Evolutionary conservation across 1,140 invertebrate species (phyloP), one percentile per base, ranked within the genome.

Genomic region (Delia radicum): DNA sequence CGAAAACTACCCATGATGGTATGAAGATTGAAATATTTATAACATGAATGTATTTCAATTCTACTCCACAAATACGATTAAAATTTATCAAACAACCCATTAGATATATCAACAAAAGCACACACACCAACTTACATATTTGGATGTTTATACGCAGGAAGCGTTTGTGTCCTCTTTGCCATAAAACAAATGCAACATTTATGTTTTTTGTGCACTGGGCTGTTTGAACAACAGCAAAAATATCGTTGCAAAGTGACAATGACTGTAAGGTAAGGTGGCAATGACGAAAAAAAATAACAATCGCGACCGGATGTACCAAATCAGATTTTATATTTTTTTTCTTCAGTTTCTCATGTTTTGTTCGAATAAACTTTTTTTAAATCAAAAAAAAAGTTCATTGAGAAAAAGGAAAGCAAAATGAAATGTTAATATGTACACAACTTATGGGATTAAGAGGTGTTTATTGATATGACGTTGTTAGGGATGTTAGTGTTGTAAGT

Each of bases 301-400:
- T 69, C 65, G 65, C 65, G 65, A 69, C 65, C 65, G 65, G 65
- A 69, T 69, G 65, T 69, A 69, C 65, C 65, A 69, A 69, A 69
- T 69, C 65, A 69, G 65, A 69, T 69, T 69, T 69, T 69, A 13
- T 67, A n/a, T 31, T 18, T 37, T 33, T 69, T 69, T 31, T 33
- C 29, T 24, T 37, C n/a, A 33, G 18, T 55, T 55, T 55, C 8
- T 13, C 13, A 13, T 18, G 15, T 55, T 55, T 55, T 55, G 48
- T 55, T 55, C 18, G 48, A 55, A 55, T 21, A 42, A 10, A 42
- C 12, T 42, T 42, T 42, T 42, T 42, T 42, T 42, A 10, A 5
- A 5, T 37, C 15, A 55, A 7, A 18, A 55, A 55, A 18, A 24
- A 55, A 24, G 24, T 55, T 55, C 48, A 55, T 55, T 55, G 18